These are phyloP conservation scores for Morpho achilles DNA, from an alignment of 2,888 invertebrate species.

Conservation along the genomic window DNA sequence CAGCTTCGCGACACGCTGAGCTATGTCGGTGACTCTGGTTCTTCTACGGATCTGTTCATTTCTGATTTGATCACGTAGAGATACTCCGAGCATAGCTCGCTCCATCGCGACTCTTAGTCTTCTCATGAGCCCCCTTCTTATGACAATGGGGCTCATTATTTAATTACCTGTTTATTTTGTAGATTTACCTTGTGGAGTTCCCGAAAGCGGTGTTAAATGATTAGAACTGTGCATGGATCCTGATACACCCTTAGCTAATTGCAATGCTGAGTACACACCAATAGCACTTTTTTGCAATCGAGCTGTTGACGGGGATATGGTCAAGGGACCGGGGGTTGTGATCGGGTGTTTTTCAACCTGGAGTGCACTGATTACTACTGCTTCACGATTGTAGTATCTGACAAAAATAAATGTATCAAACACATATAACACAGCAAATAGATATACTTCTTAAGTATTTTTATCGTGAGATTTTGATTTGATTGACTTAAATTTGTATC, in stretches of 20 bases:
- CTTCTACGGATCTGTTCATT: too few species aligned
- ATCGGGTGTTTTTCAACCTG: slow-evolving; percentile 96
- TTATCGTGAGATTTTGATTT: too few species aligned
- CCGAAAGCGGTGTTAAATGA: slow-evolving; percentile 84
- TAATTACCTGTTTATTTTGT: background rate
- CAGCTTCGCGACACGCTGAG: too few species aligned
- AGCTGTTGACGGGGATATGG: slow-evolving; percentile 83
- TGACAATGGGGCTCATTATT: too few species aligned
- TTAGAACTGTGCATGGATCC: slow-evolving; percentile 71
- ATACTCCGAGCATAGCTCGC: too few species aligned
- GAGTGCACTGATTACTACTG: slow-evolving; percentile 94
- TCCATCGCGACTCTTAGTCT: too few species aligned
- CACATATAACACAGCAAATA: too few species aligned
- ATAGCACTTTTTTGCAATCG: slow-evolving; percentile 75
- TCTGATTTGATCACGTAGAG: too few species aligned
- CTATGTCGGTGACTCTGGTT: too few species aligned
- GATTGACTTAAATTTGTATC: too few species aligned
- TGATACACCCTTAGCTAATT: slow-evolving; percentile 71
- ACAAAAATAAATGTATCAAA: slow-evolving; percentile 25
- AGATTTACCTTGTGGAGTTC: slow-evolving; percentile 64
- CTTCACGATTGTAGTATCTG: slow-evolving; percentile 95
- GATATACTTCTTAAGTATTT: too few species aligned
- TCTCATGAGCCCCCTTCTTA: too few species aligned
- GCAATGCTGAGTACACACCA: slow-evolving; percentile 70
- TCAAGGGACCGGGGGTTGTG: slow-evolving; percentile 90